A percentile compares a stretch with the other conserved stretches of the same genome.
Conservation (phyloP, 2,888 invertebrate species). For the Euzetes globulus region DNA sequence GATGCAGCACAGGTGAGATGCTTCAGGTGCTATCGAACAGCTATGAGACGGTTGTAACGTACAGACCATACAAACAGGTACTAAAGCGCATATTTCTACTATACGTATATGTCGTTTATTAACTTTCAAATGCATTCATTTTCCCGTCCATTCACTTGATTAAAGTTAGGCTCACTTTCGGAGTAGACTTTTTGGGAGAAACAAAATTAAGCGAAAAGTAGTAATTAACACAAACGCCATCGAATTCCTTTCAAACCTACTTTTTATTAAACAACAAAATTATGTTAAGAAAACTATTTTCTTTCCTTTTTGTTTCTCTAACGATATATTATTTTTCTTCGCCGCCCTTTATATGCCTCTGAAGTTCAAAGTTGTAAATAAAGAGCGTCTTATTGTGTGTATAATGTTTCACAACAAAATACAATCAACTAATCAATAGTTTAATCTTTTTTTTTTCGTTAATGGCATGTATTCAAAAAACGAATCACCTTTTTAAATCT, state of each 20-base stretch:
- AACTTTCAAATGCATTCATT: constrained; percentile 30
- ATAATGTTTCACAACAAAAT: background rate
- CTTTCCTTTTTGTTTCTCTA: constrained; percentile 3
- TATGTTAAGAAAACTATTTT: constrained; percentile 18
- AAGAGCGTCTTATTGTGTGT: background rate
- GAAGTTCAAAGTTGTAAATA: background rate
- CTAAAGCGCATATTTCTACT: constrained; percentile 16
- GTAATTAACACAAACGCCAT: constrained; percentile 20
- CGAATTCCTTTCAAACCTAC: constrained; percentile 22
- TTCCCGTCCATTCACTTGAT: constrained; percentile 26
- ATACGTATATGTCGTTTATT: constrained; percentile 11
- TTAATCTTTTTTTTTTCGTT: background rate
- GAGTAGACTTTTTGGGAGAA: background rate
- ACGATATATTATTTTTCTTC: background rate
- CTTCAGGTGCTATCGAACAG: constrained; percentile 20
- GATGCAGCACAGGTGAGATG: constrained; percentile 24
- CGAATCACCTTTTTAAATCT: background rate
- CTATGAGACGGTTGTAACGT: background rate
- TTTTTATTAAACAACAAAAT: constrained; percentile 17
- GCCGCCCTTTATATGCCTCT: constrained; percentile 1
- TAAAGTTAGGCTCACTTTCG: background rate
- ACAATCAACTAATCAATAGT: constrained; percentile 5
- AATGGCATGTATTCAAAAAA: background rate
- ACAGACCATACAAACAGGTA: constrained; percentile 1
- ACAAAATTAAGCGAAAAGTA: constrained; percentile 5